Evolutionary conservation across 1,140 invertebrate genomes (phyloP).

Genomic region (Ips typographus): DNA sequence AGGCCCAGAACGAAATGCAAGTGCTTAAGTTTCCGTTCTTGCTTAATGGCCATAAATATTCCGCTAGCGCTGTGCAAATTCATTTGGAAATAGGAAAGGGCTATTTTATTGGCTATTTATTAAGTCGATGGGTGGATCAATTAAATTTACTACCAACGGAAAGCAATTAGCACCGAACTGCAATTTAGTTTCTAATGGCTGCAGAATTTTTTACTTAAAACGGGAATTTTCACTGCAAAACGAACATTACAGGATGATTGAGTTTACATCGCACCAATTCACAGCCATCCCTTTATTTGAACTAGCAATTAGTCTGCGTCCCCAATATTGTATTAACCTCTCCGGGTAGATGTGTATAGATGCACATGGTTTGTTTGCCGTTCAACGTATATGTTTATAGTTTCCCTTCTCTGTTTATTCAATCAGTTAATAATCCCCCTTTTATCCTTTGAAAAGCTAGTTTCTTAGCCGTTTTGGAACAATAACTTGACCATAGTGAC

Average conservation of each 20-base stretch:
- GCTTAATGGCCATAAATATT: slow-evolving; percentile 22
- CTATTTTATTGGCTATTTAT: slow-evolving; percentile 17
- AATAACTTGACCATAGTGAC: too few relatives aligned
- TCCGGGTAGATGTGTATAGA: slow-evolving; percentile 12
- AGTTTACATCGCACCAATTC: slow-evolving; percentile 14
- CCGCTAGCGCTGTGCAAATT: slow-evolving; percentile 15
- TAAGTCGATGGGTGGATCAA: slow-evolving; percentile 10
- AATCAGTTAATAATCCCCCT: too few relatives aligned
- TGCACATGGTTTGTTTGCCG: not conserved
- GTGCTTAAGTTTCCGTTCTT: slow-evolving; percentile 24
- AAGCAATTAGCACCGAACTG: not conserved
- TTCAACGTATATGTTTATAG: not conserved
- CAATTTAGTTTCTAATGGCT: not conserved
- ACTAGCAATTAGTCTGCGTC: slow-evolving; percentile 21
- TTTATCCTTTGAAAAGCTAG: too few relatives aligned
- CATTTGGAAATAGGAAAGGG: slow-evolving; percentile 15
- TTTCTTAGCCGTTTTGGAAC: too few relatives aligned
- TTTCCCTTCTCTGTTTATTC: slow-evolving; percentile 21
- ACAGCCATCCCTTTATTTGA: slow-evolving; percentile 14
- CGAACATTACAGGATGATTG: too few relatives aligned
- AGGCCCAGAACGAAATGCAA: slow-evolving; percentile 16
- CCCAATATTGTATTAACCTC: slow-evolving; percentile 20
- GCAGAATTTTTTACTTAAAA: not conserved
- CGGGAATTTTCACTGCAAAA: too few relatives aligned
- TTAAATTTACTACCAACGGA: slow-evolving; percentile 10